Conservation (phyloP, 1,140 invertebrate genomes). For the Panonychus citri region DNA sequence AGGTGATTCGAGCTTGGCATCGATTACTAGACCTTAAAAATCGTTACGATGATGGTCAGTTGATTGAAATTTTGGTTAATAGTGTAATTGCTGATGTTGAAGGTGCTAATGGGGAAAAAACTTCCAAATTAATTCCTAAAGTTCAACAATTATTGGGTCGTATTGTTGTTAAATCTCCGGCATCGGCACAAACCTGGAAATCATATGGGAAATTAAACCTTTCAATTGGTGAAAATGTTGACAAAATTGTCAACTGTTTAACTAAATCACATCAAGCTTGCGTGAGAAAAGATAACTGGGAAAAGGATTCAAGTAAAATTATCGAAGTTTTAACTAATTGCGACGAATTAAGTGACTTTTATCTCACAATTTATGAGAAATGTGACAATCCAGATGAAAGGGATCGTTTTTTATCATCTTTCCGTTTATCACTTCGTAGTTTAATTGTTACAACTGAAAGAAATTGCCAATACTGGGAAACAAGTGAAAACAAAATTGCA, state of each 20-base stretch:
- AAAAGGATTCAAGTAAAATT: neutral
- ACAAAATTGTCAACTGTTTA: constrained; percentile 99
- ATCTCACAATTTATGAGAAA: too few relatives aligned
- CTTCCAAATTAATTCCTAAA: neutral
- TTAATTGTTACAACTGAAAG: too few relatives aligned
- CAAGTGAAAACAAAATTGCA: too few relatives aligned
- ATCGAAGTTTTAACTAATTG: neutral
- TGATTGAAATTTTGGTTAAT: constrained; percentile 46
- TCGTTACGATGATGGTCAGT: constrained; percentile 49
- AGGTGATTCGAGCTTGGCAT: constrained; percentile 58
- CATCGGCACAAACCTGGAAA: neutral
- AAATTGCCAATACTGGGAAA: too few relatives aligned
- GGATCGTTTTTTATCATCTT: too few relatives aligned
- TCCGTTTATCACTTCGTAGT: too few relatives aligned
- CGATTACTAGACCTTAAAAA: constrained; percentile 53
- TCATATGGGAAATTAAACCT: neutral
- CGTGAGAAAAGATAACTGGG: neutral
- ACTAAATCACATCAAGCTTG: constrained; percentile 49
- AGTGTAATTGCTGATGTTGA: constrained; percentile 30
- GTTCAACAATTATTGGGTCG: neutral
- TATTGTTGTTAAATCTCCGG: neutral
- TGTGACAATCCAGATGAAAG: too few relatives aligned
- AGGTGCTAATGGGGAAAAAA: neutral
- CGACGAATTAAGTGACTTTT: neutral
- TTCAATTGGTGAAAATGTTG: constrained; percentile 52